Base-by-base conservation (phyloP, 1,140 invertebrate genomes). In the Saccostrea glomerata region DNA sequence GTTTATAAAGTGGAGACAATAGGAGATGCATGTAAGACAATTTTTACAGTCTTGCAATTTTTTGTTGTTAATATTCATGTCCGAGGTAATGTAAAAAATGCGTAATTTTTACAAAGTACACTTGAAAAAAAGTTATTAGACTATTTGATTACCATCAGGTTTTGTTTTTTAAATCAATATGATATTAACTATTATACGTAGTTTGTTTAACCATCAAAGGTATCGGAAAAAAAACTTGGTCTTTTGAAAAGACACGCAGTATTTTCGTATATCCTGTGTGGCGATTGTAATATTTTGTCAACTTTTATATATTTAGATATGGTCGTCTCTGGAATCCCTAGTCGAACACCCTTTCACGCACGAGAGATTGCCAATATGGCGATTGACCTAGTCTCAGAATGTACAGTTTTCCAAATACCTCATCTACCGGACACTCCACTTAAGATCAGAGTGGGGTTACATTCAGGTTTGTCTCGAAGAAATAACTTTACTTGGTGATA, bases 1-100 rank as follows among this genome's bases (percentile, higher is more conserved):
- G 91, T 92, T 12, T 92, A 92, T 47, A 92, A 92, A 87, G 92
- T 92, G 20, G 86, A 88, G 83, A 88, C 90, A 9, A 90, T 91
- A 25, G 98, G 98, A 0, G 98, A 98, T 94, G 98, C 98, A 15
- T 99, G 98, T 94, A 98, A 98, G 98, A 23, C 12, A 55, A 40
- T 84, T 40, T 55, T 17, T 54, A 56, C 17, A 84, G 17, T 25
- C 40, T 40, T 47, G 5, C 9, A 6, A 47, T 2, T 47, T 1
- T 47, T 47, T 7, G 6, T 47, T 47, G 5, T 47, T 47, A 9
- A 47, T 9, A 47, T 47, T 6, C 47, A 47, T 47, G 47, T 47
- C 2, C 47, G 47, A 47, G 47, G 47, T 47, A 9, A 47, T 7
- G 9, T 47, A 7, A 47, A 47, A 7, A 7, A 7, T 47, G 47